Conservation (phyloP, 2,113 vertebrate species). For the Uria lomvia region DNA sequence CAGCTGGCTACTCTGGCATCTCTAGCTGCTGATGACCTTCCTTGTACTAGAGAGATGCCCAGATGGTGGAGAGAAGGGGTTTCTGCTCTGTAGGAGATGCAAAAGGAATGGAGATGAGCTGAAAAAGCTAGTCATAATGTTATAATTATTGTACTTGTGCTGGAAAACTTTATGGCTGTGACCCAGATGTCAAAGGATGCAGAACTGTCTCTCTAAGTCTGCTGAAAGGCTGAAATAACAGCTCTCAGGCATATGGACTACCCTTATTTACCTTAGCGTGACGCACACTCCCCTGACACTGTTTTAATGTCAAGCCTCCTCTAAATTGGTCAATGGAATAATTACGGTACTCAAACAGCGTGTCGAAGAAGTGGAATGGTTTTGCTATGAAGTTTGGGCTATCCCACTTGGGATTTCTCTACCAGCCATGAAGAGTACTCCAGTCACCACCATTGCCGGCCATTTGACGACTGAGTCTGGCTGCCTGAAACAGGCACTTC, state of each 20-base stretch:
- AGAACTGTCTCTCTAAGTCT: not conserved
- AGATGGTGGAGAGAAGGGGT: conserved; percentile 20
- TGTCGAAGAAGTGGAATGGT: not conserved
- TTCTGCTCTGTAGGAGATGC: not conserved
- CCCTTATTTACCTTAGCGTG: not conserved
- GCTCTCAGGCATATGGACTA: not conserved
- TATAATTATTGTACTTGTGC: conserved; percentile 6
- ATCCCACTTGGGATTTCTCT: not conserved
- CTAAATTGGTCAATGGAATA: not conserved
- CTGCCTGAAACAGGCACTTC: not conserved
- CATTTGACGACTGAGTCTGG: not conserved
- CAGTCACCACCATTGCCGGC: not conserved
- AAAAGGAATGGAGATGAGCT: not conserved
- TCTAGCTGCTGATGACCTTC: conserved; percentile 29
- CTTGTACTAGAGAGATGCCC: not conserved
- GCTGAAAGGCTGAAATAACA: not conserved
- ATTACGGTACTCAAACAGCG: not conserved
- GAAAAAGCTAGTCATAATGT: not conserved
- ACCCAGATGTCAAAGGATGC: not conserved
- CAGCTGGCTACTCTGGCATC: conserved; percentile 45
- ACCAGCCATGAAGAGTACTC: not conserved
- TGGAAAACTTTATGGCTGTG: not conserved
- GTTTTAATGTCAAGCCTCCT: not conserved
- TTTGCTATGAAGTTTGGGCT: not conserved
- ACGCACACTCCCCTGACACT: not conserved